A percentile compares a stretch with the other conserved stretches of the same genome.
These are phyloP conservation scores for Cavia aperea DNA, from an alignment of 2,113 vertebrate species.

Conservation along the genomic window DNA sequence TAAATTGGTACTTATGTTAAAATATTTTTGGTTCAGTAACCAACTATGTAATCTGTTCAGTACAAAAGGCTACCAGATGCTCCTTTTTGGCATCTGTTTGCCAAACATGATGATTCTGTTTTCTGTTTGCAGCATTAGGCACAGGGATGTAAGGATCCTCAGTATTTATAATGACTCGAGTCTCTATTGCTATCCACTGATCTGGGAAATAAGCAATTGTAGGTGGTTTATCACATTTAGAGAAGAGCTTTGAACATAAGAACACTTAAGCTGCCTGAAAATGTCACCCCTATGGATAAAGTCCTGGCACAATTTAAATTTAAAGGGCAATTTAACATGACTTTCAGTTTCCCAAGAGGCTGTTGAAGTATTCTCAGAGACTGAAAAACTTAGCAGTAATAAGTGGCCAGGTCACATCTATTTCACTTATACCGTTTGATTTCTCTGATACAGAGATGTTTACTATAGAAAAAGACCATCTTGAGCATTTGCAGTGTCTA, in stretches of 20 bases:
- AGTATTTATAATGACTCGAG: slow-evolving; percentile 69
- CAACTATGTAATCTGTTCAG: slow-evolving; percentile 54
- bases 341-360: slow-evolving; percentile 37
- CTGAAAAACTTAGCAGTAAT: background rate
- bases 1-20: slow-evolving; percentile 44
- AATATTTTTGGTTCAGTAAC: slow-evolving; percentile 61
- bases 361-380: slow-evolving; percentile 16
- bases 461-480: background rate
- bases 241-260: slow-evolving; percentile 63
- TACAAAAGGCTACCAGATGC: slow-evolving; percentile 62
- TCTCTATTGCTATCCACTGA: slow-evolving; percentile 69
- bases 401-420: background rate
- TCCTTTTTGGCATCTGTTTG: slow-evolving; percentile 63
- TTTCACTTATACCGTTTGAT: slow-evolving; percentile 22
- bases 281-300: slow-evolving; percentile 54
- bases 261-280: slow-evolving; percentile 57
- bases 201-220: slow-evolving; percentile 78
- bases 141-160: slow-evolving; percentile 67
- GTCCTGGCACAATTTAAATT: slow-evolving; percentile 56
- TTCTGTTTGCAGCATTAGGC: slow-evolving; percentile 63
- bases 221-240: slow-evolving; percentile 68
- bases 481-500: background rate
- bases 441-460: background rate
- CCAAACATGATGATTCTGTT: slow-evolving; percentile 47
- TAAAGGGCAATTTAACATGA: slow-evolving; percentile 63